Evolutionary conservation across 1,140 invertebrate species (phyloP), one percentile per base, ranked within the genome.

Genomic region (Ladona fulva): DNA sequence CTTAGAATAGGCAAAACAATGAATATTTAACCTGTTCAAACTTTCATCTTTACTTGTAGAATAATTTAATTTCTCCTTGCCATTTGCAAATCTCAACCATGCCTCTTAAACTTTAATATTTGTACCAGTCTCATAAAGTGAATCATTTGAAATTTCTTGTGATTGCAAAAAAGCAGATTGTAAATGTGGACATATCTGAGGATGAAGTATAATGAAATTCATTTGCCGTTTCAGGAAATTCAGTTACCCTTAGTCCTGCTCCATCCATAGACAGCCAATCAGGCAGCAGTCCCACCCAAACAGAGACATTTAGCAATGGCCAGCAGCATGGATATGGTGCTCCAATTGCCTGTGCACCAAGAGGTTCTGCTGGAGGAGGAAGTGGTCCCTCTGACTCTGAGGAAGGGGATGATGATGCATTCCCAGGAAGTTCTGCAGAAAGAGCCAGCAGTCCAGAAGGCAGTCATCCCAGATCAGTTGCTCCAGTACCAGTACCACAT

Each of bases 241-340:
- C 94, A 16, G 94, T 96, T 0, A 96, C 94, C 1, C 86, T 96
- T 77, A 96, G 94, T 82, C 95, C 95, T 42, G 94, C 95, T 16
- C 94, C 94, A 0, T 95, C 94, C 8, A 88, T 95, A 8, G 94
- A 95, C 82, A 95, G 94, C 81, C 94, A 94, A 79, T 91, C 92
- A 10, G 93, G 94, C 44, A 94, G 10, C 92, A 93, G 66, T 91
- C 94, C 84, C 86, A 76, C 84, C 3, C 52, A 66, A 22, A 66
- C 52, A 6, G 52, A 66, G 52, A 12, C 52, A 66, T 66, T 19
- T 66, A 22, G 52, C 12, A 66, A 66, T 66, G 52, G 52, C 5
- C 52, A 66, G 52, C 52, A 66, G 12, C 52, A 66, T 66, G 52
- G 52, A 66, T 66, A 66, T 66, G 52, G 52, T 66, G n/a, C n/a